Base-by-base conservation (phyloP, 1,140 invertebrate genomes). In the Drosophila asahinai region DNA sequence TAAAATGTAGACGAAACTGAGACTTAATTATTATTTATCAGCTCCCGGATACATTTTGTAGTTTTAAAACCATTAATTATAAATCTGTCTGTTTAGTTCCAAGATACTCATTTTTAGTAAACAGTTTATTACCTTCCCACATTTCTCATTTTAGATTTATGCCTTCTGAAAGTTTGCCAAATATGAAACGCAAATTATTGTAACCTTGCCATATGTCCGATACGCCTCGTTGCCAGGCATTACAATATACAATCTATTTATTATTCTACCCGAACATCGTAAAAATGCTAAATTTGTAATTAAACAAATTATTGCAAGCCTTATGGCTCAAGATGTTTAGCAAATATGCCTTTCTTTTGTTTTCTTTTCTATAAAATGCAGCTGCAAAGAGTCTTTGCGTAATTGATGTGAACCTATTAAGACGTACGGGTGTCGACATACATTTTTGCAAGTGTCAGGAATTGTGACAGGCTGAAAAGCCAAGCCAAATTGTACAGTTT, bases 81-180 rank as follows among this genome's bases (percentile, higher is more conserved):
- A 33, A 3, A 9, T 2, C 5, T 38, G 33, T 9, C 14, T 40
- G 1, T 4, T 40, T 40, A n/a, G 19, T 38, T 38, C 2, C 17
- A 9, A 1, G 17, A 7, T 38, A 9, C 12, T 22, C 38, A 2
- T 38, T 22, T 9, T 14, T 38, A 22, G 33, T 61, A 40, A 40
- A 54, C 33, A 12, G 38, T 65, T 64, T 51, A 73, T 74, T 54
- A 49, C 17, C 36, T 61, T 72, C 27, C 27, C 62, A 66, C 36
- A 42, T 42, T n/a, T 36, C 38, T 7, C 9, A 30, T 47, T 45
- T n/a, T 11, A 12, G n/a, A 9, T 38, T 51, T 38, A 61, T 66
- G 25, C 17, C n/a, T 65, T 66, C 60, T 83, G 81, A 76, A 65
- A 38, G 25, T n/a, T 66, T 83, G 81, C 81, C 81, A 83, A 80